Base-by-base conservation (phyloP, 2,113 vertebrate genomes). In the Leucoraja erinaceus region DNA sequence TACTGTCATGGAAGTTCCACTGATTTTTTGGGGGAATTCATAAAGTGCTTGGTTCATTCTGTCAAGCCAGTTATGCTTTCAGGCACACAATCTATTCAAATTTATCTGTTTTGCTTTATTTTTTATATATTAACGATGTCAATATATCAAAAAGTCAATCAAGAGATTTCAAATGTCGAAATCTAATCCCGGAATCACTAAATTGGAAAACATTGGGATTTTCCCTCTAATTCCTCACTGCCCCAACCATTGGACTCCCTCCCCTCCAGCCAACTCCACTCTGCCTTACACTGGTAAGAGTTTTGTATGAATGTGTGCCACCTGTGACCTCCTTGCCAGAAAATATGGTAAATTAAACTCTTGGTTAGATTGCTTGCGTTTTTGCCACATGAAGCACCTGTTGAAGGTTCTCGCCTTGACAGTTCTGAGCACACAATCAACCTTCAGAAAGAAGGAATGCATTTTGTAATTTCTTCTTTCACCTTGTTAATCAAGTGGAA, bases 311-410 rank as follows among this genome's bases (percentile, higher is more conserved):
- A 72, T 66, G 28, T 20, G 70, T 90, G 61, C 2, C n/a, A 72
- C 66, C 28, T 31, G 83, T 88, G 59, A 66, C 66, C 63, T 70
- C 66, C 90, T 72, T 47, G 90, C 68, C 90, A 72, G 66, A 91
- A 91, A 72, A 91, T 72, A 91, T 91, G 31, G 68, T 54, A 74
- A 72, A 38, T 68, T 38, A 91, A 70, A 47, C n/a, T 72, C 68
- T 70, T 70, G 66, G 90, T 38, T 22, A 91, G 10, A 72, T 38
- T 72, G 68, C 47, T 91, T 91, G 90, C 38, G 12, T 38, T 31
- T 91, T 91, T 33, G 38, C 68, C 68, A 72, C 22, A 38, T 91
- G 66, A 91, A 70, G 88, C 33, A 47, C 38, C 22, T 54, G 54
- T 28, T 72, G 90, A 91, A 38, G 20, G 33, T 47, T 72, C 3